Base-by-base conservation (phyloP, 1,140 invertebrate species). In the Maniola jurtina region DNA sequence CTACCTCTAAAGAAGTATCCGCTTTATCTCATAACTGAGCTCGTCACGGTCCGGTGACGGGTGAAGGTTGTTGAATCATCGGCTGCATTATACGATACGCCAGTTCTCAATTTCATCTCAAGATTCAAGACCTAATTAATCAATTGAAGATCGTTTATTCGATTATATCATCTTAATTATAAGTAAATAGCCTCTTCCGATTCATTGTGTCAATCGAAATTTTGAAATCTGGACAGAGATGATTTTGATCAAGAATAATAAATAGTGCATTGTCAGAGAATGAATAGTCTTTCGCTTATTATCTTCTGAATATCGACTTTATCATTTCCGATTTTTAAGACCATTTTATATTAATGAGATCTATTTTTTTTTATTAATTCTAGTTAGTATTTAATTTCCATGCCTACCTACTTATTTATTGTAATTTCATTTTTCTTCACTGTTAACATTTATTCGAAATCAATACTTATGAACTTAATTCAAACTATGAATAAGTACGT, bases 51-150 rank as follows among this genome's bases (percentile, higher is more conserved):
- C 38, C 42, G 13, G 13, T 47, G 68, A 16, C 64, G 61, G 72
- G 62, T 74, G 75, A 77, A 77, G 75, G 77, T 50, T 68, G 61
- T 57, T 65, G 68, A 74, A 63, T 76, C 68, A 70, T 63, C 66
- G 63, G 36, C 58, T 66, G 57, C 64, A 69, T 66, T 66, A 59
- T 54, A 65, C 59, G 70, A 68, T 63, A 68, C 63, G 68, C 50
- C 57, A 66, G 33, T 70, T 60, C 62, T 58, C 50, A 58, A 66
- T 66, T 66, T 61, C 57, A 42, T 54, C 61, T 50, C 7, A 50
- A 16, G 7, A 14, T 1, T 55, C 14, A 25, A 52, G 42, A 45
- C 42, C 42, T 13, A 52, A 52, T 52, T 13, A 7, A 54, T 54
- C 5, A 3, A 54, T 3, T 5, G 50, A 47, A 14, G 38, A 47